A percentile compares a stretch with the other conserved stretches of the same genome.
These are phyloP conservation scores for Cebidichthys violaceus DNA, from an alignment of 2,113 vertebrate species.

Conservation along the genomic window DNA sequence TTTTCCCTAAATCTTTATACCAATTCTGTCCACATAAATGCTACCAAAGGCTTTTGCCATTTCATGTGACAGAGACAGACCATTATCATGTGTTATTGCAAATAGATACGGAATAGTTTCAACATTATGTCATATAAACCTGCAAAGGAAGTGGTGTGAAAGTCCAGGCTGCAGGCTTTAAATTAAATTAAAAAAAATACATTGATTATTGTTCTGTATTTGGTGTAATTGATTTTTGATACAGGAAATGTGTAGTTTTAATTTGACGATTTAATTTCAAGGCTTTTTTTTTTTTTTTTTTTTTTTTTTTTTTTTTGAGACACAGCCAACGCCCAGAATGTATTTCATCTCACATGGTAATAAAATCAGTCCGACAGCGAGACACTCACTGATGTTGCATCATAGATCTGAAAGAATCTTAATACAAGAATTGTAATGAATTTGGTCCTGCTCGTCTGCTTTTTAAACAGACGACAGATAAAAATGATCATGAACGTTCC, in stretches of 20 bases:
- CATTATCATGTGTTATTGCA: constrained; percentile 47
- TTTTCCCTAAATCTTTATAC: constrained; percentile 10
- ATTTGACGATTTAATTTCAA: constrained; percentile 36
- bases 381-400: constrained; percentile 5
- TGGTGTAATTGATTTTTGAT: constrained; percentile 12
- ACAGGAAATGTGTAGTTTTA: constrained; percentile 12
- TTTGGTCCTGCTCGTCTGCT: constrained; percentile 39
- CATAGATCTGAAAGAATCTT: constrained; percentile 26
- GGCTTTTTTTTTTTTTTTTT: constrained; percentile 18
- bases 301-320: no score
- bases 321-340: constrained; percentile 8
- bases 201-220: constrained; percentile 26
- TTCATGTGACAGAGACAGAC: constrained; percentile 27
- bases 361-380: constrained; percentile 21
- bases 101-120: constrained; percentile 27
- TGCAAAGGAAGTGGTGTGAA: constrained; percentile 31
- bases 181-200: constrained; percentile 6
- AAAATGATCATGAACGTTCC: constrained; percentile 6
- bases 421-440: constrained; percentile 33
- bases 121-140: constrained; percentile 13
- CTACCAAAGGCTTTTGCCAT: constrained; percentile 40
- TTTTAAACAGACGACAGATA: constrained; percentile 31
- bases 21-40: constrained; percentile 35
- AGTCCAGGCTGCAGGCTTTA: constrained; percentile 16
- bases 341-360: constrained; percentile 28